Base-by-base conservation (phyloP, 2,113 vertebrate genomes). In the Heterotilapia buettikoferi region DNA sequence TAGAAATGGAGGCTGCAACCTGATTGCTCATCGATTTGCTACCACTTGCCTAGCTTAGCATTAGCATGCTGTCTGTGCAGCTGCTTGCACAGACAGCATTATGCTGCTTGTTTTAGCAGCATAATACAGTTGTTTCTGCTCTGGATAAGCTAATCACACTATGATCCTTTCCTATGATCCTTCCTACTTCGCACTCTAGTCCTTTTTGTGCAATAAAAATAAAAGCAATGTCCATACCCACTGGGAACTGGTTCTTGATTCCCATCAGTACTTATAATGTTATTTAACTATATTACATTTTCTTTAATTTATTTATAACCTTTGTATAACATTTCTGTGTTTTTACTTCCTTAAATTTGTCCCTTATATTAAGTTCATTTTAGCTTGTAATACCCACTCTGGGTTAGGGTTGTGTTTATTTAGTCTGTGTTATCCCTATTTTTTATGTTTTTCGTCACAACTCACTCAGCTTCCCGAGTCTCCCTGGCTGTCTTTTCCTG, bases 101-200 rank as follows among this genome's bases (percentile, higher is more conserved):
- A 61, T 6, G 26, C 57, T 61, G 57, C 26, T 66, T 36, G 18
- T n/a, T 33, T 36, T 63, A 63, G 33, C 61, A 66, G 3, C 4
- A 66, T n/a, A n/a, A 66, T 66, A 36, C 61, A 12, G 18, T 66
- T 66, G 61, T 66, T 13, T 38, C 10, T n/a, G 31, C 18, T 66
- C 61, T 66, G 18, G 18, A 66, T n/a, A 66, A 66, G 61, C 19
- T 36, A 36, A 66, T 66, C 61, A 5, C 1, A 0, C 33, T 38
- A 36, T 66, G 61, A 38, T n/a, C 6, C 61, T n/a, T n/a, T 0
- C 0, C 26, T 59, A 59, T 31, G 14, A 59, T 59, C 57, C 1
- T 6, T 61, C 57, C 57, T 61, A 61, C 57, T 31, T 61, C 5
- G 2, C 57, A 61, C 57, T 31, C 14, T 61, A 1, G 14, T 31